phyloP scores from a whole-genome alignment of 2,888 invertebrate species.

The Zootermopsis nevadensis region DNA sequence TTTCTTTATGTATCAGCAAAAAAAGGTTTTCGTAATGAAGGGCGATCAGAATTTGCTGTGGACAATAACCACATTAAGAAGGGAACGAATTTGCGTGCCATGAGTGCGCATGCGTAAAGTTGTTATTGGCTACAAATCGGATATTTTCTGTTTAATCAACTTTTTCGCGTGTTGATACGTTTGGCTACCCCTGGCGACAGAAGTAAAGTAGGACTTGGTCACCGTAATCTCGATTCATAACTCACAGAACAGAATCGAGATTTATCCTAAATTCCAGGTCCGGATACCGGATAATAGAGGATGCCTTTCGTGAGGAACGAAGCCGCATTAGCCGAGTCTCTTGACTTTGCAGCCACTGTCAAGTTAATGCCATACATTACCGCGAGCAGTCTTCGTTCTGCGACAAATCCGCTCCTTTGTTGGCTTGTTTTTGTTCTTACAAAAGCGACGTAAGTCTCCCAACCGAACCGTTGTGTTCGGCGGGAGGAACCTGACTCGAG shows the following conservation, averaged over 20 bases:
- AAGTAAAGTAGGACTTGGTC: slow-evolving; percentile 3
- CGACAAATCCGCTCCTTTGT: not conserved
- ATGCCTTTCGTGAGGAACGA: not conserved
- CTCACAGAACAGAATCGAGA: not conserved
- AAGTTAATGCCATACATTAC: not conserved
- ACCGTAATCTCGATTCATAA: not conserved
- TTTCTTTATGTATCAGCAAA: no score
- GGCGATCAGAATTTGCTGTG: no score
- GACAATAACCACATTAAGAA: no score
- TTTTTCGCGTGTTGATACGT: no score
- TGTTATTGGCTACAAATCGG: no score
- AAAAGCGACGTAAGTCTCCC: not conserved
- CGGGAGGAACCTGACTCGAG: no score
- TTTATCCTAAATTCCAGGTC: not conserved
- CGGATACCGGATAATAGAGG: not conserved
- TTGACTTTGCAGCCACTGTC: no score
- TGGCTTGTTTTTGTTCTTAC: not conserved
- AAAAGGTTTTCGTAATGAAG: no score
- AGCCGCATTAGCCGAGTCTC: not conserved
- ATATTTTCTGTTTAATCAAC: no score
- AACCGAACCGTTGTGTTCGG: no score
- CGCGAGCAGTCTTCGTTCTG: not conserved
- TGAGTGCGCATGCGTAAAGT: no score
- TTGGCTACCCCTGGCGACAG: not conserved
- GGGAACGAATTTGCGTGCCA: no score